Conservation (phyloP, 2,888 invertebrate genomes). For the Cheilosia vulpina region DNA sequence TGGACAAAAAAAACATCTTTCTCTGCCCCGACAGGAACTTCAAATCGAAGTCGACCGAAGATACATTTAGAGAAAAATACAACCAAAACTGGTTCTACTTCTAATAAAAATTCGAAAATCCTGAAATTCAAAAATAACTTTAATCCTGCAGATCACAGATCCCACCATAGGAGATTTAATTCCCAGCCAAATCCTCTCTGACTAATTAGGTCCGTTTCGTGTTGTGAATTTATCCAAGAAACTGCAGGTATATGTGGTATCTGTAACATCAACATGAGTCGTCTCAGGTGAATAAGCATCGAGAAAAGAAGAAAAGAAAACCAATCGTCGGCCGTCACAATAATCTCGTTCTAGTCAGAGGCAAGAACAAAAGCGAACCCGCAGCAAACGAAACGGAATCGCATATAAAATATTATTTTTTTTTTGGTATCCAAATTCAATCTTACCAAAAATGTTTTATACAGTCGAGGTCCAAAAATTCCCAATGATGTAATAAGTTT, state of each 20-base stretch:
- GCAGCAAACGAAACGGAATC: constrained; percentile 44
- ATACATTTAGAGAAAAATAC: not conserved
- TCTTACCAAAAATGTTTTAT: constrained; percentile 8
- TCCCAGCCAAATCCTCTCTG: constrained; percentile 25
- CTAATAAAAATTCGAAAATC: constrained; percentile 10
- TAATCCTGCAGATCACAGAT: constrained; percentile 33
- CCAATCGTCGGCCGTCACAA: constrained; percentile 16
- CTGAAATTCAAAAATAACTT: constrained; percentile 10
- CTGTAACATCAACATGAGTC: constrained; percentile 20
- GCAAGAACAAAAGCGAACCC: constrained; percentile 46
- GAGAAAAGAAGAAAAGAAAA: constrained; percentile 1
- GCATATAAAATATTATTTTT: constrained; percentile 32
- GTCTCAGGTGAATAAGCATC: constrained; percentile 5
- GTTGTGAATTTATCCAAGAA: constrained; percentile 10
- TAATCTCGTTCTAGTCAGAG: constrained; percentile 36
- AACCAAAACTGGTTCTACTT: constrained; percentile 31
- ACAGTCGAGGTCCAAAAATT: constrained; percentile 55
- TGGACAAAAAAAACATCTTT: not conserved
- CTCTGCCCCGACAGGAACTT: not conserved
- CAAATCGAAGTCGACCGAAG: not conserved
- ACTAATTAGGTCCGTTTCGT: constrained; percentile 33
- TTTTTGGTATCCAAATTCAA: constrained; percentile 3
- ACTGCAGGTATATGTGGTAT: constrained; percentile 45
- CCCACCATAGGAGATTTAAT: constrained; percentile 23
- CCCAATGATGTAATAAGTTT: constrained; percentile 65